These are phyloP conservation scores for Hydractinia echinata DNA, from an alignment of 30 jellyfish, hydroid and myxozoan species.

Conservation along the genomic window DNA sequence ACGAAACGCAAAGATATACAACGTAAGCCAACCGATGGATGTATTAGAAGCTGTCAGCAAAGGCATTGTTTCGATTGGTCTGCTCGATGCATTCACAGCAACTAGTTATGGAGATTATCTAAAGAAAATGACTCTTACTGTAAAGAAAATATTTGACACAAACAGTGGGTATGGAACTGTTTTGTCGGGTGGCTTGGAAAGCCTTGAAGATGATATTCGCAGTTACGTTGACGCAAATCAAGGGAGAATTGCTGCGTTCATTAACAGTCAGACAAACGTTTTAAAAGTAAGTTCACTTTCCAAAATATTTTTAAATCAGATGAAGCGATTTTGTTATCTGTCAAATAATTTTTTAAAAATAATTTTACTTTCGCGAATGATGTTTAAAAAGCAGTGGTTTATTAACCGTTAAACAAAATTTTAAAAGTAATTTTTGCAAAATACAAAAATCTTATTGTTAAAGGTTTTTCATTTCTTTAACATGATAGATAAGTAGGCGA, in stretches of 20 bases:
- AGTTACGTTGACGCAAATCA: constrained; percentile 2
- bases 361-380: no score
- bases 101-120: not conserved
- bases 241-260: not conserved
- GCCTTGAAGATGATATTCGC: not conserved
- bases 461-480: no score
- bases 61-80: not conserved
- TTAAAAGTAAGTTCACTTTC: no score
- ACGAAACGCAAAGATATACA: not conserved
- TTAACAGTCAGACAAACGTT: not conserved
- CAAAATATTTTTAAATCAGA: no score
- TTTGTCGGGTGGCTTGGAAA: constrained; percentile 6
- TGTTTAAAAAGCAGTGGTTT: no score
- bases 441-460: not conserved
- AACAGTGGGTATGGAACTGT: not conserved
- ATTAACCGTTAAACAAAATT: no score
- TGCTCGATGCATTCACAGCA: not conserved
- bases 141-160: not conserved
- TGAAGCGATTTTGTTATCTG: no score
- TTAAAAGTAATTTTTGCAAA: not conserved
- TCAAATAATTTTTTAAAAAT: no score
- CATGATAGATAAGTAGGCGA: no score
- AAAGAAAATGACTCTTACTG: constrained; percentile 2
- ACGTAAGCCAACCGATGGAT: not conserved
- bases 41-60: not conserved